A percentile compares a stretch with the other conserved stretches of the same genome.
phyloP scores from a whole-genome alignment of 2,797 vertebrate species.

The Pelochelys cantorii region DNA sequence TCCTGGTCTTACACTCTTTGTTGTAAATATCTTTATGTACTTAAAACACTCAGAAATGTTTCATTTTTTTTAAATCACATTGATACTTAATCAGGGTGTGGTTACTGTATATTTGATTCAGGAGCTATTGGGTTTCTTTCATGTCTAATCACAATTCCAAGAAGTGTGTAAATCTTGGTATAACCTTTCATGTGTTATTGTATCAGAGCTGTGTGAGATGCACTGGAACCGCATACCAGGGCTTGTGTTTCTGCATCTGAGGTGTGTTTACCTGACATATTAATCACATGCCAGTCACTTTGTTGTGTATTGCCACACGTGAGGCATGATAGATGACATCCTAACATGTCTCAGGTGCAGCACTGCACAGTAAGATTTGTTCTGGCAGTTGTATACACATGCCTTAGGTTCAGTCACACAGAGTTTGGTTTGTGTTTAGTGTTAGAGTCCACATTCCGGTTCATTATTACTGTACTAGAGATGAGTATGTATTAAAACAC shows the following conservation, averaged over 20 bases:
- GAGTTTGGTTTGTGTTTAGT: neutral
- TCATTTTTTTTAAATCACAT: accelerated
- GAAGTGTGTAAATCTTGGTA: slow-evolving; percentile 30
- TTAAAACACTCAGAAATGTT: accelerated
- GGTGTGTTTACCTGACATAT: slow-evolving; percentile 40
- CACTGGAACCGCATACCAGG: neutral
- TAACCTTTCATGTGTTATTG: slow-evolving; percentile 9
- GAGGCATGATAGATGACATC: neutral
- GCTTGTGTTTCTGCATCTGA: slow-evolving; percentile 39
- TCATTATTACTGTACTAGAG: neutral
- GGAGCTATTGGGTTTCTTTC: neutral
- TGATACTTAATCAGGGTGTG: accelerated
- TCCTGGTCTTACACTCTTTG: accelerated
- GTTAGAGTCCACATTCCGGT: accelerated
- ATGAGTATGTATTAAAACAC: neutral
- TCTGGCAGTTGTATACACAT: neutral
- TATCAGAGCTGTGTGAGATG: neutral
- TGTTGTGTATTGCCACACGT: neutral
- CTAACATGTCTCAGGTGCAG: neutral
- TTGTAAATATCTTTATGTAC: accelerated
- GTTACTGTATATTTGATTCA: neutral
- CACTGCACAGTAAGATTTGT: neutral
- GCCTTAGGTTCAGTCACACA: neutral
- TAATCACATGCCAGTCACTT: neutral
- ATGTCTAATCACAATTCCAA: neutral